Conservation (phyloP, 2,113 vertebrate species). For the Aphelocoma coerulescens region DNA sequence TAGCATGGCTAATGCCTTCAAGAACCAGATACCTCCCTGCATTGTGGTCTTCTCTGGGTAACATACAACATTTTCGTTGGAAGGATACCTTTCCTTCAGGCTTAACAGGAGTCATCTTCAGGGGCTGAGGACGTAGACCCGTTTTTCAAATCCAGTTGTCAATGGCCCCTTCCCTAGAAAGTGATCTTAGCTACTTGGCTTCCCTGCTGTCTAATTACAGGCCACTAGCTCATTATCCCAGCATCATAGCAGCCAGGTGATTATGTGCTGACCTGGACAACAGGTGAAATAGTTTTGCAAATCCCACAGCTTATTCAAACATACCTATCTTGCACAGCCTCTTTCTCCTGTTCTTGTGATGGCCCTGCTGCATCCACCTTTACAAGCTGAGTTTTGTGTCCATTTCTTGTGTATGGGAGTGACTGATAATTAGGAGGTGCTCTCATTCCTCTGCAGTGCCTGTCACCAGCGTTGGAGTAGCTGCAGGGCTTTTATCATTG, state of each 20-base stretch:
- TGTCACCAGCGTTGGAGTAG: fast-evolving
- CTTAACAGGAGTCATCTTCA: not conserved
- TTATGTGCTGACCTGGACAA: not conserved
- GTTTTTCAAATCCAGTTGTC: not conserved
- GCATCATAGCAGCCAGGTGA: not conserved
- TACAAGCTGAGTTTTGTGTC: not conserved
- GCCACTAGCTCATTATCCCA: not conserved
- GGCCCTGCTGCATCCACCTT: not conserved
- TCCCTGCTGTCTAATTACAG: not conserved
- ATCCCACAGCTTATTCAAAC: not conserved
- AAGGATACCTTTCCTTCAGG: not conserved
- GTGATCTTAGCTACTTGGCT: not conserved
- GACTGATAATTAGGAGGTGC: not conserved
- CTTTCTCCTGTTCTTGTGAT: not conserved
- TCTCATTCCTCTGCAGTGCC: not conserved
- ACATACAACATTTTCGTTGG: not conserved
- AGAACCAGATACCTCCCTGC: not conserved
- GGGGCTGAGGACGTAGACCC: not conserved
- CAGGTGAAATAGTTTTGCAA: not conserved
- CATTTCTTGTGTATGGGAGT: not conserved
- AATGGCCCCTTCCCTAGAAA: not conserved
- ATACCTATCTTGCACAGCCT: not conserved
- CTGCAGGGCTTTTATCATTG: not conserved
- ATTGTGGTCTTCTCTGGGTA: not conserved
- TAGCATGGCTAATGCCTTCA: not conserved